Base-by-base conservation (phyloP, 2,888 invertebrate genomes). In the Drosophila trichaetosa region DNA sequence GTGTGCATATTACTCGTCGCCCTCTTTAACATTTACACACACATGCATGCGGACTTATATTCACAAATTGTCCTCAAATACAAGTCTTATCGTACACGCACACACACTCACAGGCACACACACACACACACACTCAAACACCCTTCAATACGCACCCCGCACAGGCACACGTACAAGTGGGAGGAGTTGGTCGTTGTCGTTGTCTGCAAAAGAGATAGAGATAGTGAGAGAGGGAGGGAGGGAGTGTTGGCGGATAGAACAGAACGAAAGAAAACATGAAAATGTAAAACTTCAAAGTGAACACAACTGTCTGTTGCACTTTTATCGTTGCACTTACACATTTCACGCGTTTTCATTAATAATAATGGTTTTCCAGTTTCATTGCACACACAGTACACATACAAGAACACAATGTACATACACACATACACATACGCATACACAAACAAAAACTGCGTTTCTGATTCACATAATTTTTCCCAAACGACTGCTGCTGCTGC, bases 111-210 rank as follows among this genome's bases (percentile, higher is more conserved):
- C 67, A 49, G 7, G 36, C 49, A 56, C 52, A 61, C 54, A 40
- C 27, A 64, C 27, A 64, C 58, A 61, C 63, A 73, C 64, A 67
- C 70, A 64, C 38, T 56, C 48, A 76, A 73, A 73, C 71, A 69
- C 88, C 86, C 83, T 83, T 83, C 71, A 88, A 67, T 84, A 79
- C 82, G 76, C 84, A 82, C 73, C 83, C 83, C 84, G 78, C 78
- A 78, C 77, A 76, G 53, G 69, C 74, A 78, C 81, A 85, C 81
- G 42, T 70, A 83, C 76, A 83, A 86, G 87, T 88, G 87, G 89
- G 82, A 77, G 81, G 67, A 85, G 85, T 83, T 88, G 76, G 34
- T 67, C 61, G 73, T 56, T 73, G 73, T 53, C 76, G 75, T 70
- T 82, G 79, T 67, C 80, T 80, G 69, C 42, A 51, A 72, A 60